phyloP scores from a whole-genome alignment of 1,140 invertebrate species.

The Semibalanus balanoides region DNA sequence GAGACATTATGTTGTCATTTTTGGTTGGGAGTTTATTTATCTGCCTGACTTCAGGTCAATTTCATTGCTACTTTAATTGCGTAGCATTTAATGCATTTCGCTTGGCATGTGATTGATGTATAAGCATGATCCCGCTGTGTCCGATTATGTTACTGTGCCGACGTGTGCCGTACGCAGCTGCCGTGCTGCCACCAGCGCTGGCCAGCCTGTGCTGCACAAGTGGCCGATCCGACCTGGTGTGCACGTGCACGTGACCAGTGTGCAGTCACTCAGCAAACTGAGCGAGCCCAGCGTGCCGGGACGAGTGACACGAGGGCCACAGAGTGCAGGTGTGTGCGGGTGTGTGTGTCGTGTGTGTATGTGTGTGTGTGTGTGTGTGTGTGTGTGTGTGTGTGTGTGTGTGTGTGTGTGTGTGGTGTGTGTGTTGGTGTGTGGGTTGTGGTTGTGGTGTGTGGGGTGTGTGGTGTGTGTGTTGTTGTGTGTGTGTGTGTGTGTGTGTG shows the following conservation, averaged over 20 bases:
- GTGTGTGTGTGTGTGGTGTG: too few species aligned
- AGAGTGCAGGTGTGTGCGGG: neutral
- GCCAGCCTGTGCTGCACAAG: slow-evolving; percentile 32
- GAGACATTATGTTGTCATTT: too few species aligned
- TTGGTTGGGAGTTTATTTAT: neutral
- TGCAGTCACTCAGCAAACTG: neutral
- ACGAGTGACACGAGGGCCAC: neutral
- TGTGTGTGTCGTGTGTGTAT: too few species aligned
- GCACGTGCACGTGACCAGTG: slow-evolving; percentile 54
- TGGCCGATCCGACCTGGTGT: slow-evolving; percentile 79
- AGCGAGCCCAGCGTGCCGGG: neutral
- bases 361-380: too few species aligned
- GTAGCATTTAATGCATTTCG: neutral
- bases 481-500: too few species aligned
- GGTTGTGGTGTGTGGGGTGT: too few species aligned
- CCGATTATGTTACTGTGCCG: too few species aligned
- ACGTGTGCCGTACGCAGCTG: too few species aligned
- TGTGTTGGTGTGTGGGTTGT: too few species aligned
- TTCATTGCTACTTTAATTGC: neutral
- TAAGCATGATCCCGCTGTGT: too few species aligned
- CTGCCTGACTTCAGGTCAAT: neutral
- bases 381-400: too few species aligned
- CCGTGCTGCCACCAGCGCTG: neutral
- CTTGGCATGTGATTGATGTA: neutral
- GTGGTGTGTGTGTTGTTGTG: too few species aligned